These are phyloP conservation scores for Luperina nickerlii DNA, from an alignment of 2,888 invertebrate species.

Conservation along the genomic window DNA sequence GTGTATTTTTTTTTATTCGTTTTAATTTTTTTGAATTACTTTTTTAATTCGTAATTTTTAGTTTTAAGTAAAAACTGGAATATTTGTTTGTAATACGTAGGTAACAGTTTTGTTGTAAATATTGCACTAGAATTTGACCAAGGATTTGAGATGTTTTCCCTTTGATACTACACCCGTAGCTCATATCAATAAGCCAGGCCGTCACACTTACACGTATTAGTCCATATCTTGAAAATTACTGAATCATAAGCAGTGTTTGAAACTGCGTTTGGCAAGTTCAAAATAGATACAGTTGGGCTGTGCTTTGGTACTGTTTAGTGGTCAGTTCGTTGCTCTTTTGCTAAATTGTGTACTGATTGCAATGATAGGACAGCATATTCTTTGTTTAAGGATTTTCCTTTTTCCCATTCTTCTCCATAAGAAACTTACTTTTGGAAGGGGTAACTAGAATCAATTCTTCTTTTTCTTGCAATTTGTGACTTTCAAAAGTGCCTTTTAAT, in stretches of 20 bases:
- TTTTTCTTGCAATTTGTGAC: not conserved
- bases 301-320: constrained; percentile 1
- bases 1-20: too few relatives aligned
- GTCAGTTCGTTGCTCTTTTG: constrained; percentile 17
- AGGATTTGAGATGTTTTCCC: too few relatives aligned
- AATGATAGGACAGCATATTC: not conserved
- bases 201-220: too few relatives aligned
- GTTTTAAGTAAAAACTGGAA: too few relatives aligned
- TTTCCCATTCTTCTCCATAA: not conserved
- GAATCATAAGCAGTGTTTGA: constrained; percentile 30
- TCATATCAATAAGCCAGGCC: too few relatives aligned
- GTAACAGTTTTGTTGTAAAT: too few relatives aligned
- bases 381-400: not conserved
- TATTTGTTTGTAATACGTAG: too few relatives aligned
- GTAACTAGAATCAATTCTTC: not conserved
- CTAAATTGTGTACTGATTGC: not conserved
- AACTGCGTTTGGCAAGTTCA: constrained; percentile 36
- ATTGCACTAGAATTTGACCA: too few relatives aligned
- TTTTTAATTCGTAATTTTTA: too few relatives aligned
- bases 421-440: not conserved
- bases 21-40: too few relatives aligned
- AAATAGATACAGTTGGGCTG: constrained; percentile 44
- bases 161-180: too few relatives aligned
- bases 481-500: not conserved
- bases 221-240: too few relatives aligned